Evolutionary conservation across 1,140 invertebrate genomes (phyloP).

Genomic region (Drosophila teissieri): DNA sequence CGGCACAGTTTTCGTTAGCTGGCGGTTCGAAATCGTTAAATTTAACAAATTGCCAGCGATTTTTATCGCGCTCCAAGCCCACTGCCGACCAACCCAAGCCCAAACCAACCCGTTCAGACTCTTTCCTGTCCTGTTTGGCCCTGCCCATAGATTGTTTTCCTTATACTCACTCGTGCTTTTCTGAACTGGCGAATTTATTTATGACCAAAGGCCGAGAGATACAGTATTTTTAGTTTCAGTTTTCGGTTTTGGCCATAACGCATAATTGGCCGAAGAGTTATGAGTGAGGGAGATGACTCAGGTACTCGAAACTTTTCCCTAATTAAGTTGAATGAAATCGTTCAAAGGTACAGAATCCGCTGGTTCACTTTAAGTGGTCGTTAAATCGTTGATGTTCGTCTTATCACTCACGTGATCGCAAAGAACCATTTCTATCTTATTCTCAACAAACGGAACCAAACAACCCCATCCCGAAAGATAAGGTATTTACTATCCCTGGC

Average conservation of each 20-base stretch:
- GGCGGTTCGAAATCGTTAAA: constrained; percentile 73
- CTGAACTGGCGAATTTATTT: constrained; percentile 68
- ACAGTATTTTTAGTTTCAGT: constrained; percentile 54
- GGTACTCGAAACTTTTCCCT: constrained; percentile 35
- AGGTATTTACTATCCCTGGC: background rate
- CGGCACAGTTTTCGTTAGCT: constrained; percentile 69
- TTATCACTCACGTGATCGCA: constrained; percentile 15
- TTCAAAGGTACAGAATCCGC: constrained; percentile 1
- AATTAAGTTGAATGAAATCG: constrained; percentile 53
- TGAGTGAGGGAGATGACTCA: constrained; percentile 59
- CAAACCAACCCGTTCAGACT: constrained; percentile 3
- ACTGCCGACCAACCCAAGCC: constrained; percentile 23
- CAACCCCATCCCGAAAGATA: background rate
- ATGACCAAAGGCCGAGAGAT: constrained; percentile 68
- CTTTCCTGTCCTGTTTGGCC: constrained; percentile 43
- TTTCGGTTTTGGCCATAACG: constrained; percentile 53
- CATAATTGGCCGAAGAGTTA: constrained; percentile 66
- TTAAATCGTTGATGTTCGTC: constrained; percentile 6
- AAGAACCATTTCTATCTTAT: constrained; percentile 16
- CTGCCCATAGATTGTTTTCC: constrained; percentile 73
- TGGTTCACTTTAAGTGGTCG: constrained; percentile 4
- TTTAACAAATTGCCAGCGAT: constrained; percentile 82
- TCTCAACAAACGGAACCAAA: constrained; percentile 4
- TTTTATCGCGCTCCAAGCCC: constrained; percentile 71
- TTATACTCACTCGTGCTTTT: constrained; percentile 8